A percentile compares a stretch with the other conserved stretches of the same genome.
Conservation (phyloP, 2,113 vertebrate genomes). For the Thomomys bottae region DNA sequence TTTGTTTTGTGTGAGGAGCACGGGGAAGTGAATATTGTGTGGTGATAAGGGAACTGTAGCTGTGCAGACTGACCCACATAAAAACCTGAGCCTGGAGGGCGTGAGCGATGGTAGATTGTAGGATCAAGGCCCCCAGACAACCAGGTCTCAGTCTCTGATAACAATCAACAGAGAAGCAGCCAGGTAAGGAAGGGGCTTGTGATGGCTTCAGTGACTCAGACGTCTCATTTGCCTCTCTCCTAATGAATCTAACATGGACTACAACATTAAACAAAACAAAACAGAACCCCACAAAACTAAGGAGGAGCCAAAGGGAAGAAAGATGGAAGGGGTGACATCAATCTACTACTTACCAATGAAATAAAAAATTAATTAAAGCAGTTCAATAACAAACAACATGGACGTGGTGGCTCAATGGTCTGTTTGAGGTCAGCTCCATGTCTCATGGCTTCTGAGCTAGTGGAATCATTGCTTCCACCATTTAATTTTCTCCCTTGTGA, state of each 20-base stretch:
- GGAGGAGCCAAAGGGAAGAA: too few relatives aligned
- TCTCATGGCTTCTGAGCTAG: background rate
- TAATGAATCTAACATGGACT: background rate
- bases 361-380: background rate
- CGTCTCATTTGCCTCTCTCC: background rate
- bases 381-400: background rate
- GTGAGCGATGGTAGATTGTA: background rate
- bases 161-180: constrained; percentile 3
- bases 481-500: background rate
- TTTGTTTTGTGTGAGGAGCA: background rate
- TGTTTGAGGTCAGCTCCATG: background rate
- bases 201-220: constrained; percentile 13
- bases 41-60: background rate
- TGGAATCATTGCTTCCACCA: background rate
- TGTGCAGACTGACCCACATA: background rate
- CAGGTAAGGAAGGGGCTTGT: background rate
- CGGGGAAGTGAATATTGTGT: background rate
- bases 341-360: too few relatives aligned
- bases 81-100: background rate
- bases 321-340: too few relatives aligned
- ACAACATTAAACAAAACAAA: too few relatives aligned
- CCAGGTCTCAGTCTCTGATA: constrained; percentile 12
- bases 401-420: background rate
- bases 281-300: too few relatives aligned
- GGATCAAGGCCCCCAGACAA: background rate